Evolutionary conservation across 2,113 vertebrate species (phyloP).

Genomic region (Dromaius novaehollandiae): DNA sequence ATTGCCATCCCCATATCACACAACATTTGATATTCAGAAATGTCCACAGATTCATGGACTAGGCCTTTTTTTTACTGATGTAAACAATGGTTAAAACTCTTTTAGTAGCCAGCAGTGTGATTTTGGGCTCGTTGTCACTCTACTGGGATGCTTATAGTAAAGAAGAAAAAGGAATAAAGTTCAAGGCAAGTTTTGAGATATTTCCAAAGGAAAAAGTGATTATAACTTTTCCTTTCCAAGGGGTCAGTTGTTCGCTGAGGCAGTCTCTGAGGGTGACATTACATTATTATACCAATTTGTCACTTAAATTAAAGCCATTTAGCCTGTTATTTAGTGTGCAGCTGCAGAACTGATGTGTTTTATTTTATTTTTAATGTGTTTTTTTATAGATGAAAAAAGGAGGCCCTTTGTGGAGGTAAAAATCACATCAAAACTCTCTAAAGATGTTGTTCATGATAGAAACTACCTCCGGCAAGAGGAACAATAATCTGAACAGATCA

Average conservation of each 20-base stretch:
- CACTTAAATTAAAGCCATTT: constrained; percentile 68
- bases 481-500: constrained; percentile 58
- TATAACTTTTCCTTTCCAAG: constrained; percentile 38
- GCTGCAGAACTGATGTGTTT: constrained; percentile 60
- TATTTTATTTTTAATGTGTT: constrained; percentile 64
- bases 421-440: constrained; percentile 19
- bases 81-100: background rate
- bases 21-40: background rate
- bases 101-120: background rate
- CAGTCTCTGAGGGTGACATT: constrained; percentile 57
- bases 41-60: background rate
- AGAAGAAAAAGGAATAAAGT: constrained; percentile 36
- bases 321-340: constrained; percentile 53
- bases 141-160: background rate
- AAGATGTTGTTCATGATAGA: constrained; percentile 29
- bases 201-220: constrained; percentile 24
- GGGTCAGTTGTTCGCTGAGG: constrained; percentile 42
- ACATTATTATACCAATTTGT: constrained; percentile 61
- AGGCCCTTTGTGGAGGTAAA: background rate
- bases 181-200: constrained; percentile 42
- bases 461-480: constrained; percentile 45
- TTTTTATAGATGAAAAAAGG: background rate
- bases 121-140: background rate
- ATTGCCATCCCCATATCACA: background rate
- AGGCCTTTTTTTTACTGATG: background rate